These are phyloP conservation scores for Sepioteuthis lessoniana DNA, from an alignment of 2,888 invertebrate genomes.

Conservation along the genomic window DNA sequence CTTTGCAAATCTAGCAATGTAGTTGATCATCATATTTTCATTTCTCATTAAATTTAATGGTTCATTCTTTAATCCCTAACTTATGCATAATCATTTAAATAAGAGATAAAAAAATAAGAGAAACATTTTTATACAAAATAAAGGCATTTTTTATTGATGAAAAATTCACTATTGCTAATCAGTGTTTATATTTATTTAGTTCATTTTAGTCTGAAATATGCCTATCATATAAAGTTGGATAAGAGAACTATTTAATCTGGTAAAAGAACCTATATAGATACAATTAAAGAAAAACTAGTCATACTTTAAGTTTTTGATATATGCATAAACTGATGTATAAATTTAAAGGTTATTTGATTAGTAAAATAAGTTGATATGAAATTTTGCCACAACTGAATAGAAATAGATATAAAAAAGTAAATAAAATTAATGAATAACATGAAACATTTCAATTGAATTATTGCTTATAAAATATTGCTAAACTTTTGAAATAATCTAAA, in stretches of 20 bases:
- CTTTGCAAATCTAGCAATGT: slow-evolving; percentile 23
- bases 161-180: neutral
- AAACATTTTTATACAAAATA: neutral
- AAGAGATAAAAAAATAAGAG: neutral
- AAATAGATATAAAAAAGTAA: neutral
- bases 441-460: no score
- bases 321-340: neutral
- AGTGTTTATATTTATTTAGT: neutral
- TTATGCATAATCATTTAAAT: neutral
- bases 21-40: neutral
- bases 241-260: no score
- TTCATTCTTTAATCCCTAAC: neutral
- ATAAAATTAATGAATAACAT: no score
- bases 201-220: neutral
- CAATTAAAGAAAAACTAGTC: neutral
- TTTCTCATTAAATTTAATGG: neutral
- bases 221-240: neutral
- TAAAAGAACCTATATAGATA: neutral
- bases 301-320: neutral
- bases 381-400: neutral
- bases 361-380: neutral
- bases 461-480: no score
- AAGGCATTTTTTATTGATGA: neutral
- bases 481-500: no score
- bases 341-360: neutral